A percentile compares a stretch with the other conserved stretches of the same genome.
Evolutionary conservation across 1,140 invertebrate genomes (phyloP).

Genomic region (Monochamus saltuarius): DNA sequence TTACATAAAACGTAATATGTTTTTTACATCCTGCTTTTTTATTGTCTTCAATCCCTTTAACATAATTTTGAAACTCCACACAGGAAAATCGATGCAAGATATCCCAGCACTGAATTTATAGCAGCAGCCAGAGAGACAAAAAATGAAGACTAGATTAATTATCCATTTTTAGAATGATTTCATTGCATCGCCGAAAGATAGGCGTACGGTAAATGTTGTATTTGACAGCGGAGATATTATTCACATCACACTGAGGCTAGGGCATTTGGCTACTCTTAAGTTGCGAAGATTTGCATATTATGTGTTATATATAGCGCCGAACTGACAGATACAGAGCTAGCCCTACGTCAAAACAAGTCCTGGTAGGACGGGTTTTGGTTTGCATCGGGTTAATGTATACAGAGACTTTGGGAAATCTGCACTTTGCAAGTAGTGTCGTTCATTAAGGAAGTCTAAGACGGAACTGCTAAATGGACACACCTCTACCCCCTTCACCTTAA

Average conservation of each 20-base stretch:
- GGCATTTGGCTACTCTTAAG: slow-evolving; percentile 16
- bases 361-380: slow-evolving; percentile 10
- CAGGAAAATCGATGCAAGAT: no score
- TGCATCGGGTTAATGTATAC: slow-evolving; percentile 14
- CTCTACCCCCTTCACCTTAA: background rate
- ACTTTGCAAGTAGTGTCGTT: slow-evolving; percentile 9
- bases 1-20: no score
- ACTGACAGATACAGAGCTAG: slow-evolving; percentile 23
- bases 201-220: background rate
- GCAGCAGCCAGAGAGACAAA: no score
- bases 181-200: background rate
- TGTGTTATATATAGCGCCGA: slow-evolving; percentile 17
- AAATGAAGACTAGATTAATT: no score
- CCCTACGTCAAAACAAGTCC: slow-evolving; percentile 13
- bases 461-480: background rate
- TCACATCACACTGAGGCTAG: background rate
- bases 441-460: slow-evolving; percentile 4
- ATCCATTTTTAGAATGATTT: no score
- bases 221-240: slow-evolving; percentile 4
- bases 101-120: no score
- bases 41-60: no score
- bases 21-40: no score
- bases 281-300: slow-evolving; percentile 22
- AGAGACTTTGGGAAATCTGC: slow-evolving; percentile 9
- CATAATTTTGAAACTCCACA: no score